Evolutionary conservation across 2,888 invertebrate species (phyloP).

Genomic region (Cylindroiulus punctatus): DNA sequence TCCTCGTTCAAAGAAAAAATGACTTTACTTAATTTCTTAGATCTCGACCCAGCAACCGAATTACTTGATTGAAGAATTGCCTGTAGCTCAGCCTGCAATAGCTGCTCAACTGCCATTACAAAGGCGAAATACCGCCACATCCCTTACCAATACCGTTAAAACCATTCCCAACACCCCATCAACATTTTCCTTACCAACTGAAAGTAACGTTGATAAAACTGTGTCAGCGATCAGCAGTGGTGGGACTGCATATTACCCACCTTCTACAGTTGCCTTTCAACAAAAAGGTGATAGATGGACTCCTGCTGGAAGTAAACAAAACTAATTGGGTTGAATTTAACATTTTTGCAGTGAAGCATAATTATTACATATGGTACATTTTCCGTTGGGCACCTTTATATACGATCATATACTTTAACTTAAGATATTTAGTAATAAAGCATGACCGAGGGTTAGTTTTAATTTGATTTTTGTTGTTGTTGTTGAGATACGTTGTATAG

Average conservation of each 20-base stretch:
- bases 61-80: background rate
- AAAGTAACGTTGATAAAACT: conserved; percentile 7
- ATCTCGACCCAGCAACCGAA: background rate
- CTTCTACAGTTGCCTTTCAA: background rate
- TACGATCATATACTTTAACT: background rate
- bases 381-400: no score
- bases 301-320: background rate
- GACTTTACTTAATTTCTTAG: background rate
- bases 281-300: background rate
- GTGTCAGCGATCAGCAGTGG: background rate
- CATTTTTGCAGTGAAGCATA: background rate
- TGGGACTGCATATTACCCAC: background rate
- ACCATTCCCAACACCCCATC: background rate
- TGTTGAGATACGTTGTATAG: no score
- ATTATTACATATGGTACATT: no score
- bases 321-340: background rate
- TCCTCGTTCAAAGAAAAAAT: no score
- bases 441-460: no score
- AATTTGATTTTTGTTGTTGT: no score
- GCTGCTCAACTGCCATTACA: no score
- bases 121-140: background rate
- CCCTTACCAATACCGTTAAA: background rate
- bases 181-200: background rate
- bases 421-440: background rate
- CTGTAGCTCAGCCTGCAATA: no score